Base-by-base conservation (phyloP, 2,888 invertebrate genomes). In the Diarsia rubi region DNA sequence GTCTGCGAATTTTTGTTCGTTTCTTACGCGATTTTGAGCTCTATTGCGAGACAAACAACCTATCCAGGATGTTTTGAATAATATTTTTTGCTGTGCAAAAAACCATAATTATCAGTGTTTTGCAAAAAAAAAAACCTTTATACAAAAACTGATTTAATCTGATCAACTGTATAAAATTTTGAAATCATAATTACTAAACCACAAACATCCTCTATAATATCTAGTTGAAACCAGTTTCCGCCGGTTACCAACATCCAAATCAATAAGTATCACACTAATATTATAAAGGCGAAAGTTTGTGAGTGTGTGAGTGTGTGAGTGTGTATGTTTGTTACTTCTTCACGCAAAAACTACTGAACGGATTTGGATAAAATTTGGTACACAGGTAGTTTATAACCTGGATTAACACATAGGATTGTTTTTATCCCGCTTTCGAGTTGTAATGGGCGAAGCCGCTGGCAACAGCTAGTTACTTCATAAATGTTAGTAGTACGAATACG, bases 1-100 rank as follows among this genome's bases (percentile, higher is more conserved):
- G 84, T 80, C 81, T 83, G 82, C 21, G 57, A 63, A 82, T 76
- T 19, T 64, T 31, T 47, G 12, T 24, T 52, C 27, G 31, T 62
- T 37, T 60, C 21, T 67, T 54, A 27, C 59, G 12, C 44, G 3
- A 66, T 64, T 59, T 52, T 57, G 47, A 47, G 16, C 47, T 65
- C 21, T 65, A 27, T 24, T 67, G 21, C 3, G n/a, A 12, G 31
- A 49, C 12, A 37, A 52, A n/a, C 49, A 0, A 45, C 37, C 19
- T 16, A 12, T n/a, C 14, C 6, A 54, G 14, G 19, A 27, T 74
- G 57, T 59, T 47, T 27, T 59, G 62, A 24, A 1, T 16, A 1
- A 12, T 1, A 1, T 0, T 73, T 37, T 57, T 57, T 21, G n/a
- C 12, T 44, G 16, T 16, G 12, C 24, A 42, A 45, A 31, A 52